Percentiles rank a stretch among this genome's conserved stretches.
Conservation (phyloP, 2,888 invertebrate species). For the Acanthopleura granulata region DNA sequence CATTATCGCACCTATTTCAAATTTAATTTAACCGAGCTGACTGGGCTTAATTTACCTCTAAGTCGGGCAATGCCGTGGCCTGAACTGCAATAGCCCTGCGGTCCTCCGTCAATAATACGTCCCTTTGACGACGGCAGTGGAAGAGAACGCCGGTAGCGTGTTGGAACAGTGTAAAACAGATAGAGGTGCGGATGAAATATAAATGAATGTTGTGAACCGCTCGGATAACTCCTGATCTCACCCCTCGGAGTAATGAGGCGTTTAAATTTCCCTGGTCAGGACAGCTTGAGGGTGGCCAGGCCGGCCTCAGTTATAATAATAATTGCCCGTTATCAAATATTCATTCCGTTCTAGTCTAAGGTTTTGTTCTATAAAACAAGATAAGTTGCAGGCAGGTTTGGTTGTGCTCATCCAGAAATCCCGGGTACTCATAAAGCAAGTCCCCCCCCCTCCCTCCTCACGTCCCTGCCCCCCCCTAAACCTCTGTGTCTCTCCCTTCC, state of each 20-base stretch:
- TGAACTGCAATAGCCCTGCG: background rate
- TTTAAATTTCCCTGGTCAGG: background rate
- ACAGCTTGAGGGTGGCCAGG: background rate
- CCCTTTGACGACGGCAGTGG: background rate
- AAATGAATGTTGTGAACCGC: background rate
- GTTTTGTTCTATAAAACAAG: background rate
- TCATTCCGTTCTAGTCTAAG: background rate
- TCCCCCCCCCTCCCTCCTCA: too few species aligned
- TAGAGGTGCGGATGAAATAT: background rate
- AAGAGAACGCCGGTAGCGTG: background rate
- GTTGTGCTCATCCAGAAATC: too few species aligned
- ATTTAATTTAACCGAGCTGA: conserved; percentile 4
- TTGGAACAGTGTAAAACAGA: background rate
- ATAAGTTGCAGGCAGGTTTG: background rate
- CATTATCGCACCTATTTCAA: background rate
- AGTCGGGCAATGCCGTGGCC: background rate
- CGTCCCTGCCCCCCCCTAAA: too few species aligned
- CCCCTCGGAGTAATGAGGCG: background rate
- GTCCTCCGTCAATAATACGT: background rate
- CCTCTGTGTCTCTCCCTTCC: too few species aligned
- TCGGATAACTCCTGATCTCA: conserved; percentile 6
- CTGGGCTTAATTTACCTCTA: background rate
- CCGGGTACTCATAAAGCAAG: too few species aligned
- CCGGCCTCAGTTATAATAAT: background rate
- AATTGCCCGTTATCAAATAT: conserved; percentile 3